Base-by-base conservation (phyloP, 2,113 vertebrate species). In the Morone chrysops region DNA sequence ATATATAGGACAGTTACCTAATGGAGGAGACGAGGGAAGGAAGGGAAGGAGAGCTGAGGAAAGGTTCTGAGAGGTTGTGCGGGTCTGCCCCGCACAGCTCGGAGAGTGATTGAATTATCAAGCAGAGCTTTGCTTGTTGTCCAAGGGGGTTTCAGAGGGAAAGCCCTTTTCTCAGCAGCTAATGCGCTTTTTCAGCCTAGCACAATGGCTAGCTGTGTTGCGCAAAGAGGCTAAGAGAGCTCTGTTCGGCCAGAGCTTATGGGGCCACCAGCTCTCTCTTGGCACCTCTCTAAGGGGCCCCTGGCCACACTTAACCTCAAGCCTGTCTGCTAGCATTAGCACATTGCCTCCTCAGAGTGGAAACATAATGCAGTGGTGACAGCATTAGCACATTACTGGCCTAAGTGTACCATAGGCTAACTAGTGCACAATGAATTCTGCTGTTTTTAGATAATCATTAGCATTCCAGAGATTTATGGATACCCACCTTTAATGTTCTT, bases 61-160 rank as follows among this genome's bases (percentile, higher is more conserved):
- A 61, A 68, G 54, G 77, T 79, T 69, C 61, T 0, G 16, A 77
- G 79, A 75, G 61, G 68, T 68, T 80, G 81, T 57, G 75, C 36
- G 16, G 83, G 78, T 89, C 83, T 59, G 83, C 73, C 71, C 82
- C 11, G 53, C 83, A 70, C 83, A 18, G 78, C 78, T 67, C 54
- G 8, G 67, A 81, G 80, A 92, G 88, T 87, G 92, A 94, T 94
- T 94, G 91, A 94, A 94, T 94, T 90, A 94, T 94, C 93, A 94
- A 90, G 92, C 84, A 80, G 82, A 89, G 92, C 90, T 92, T 92
- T 90, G 76, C 92, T 87, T 75, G 89, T 92, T 91, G 92, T 93
- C 88, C 86, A 81, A 62, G 87, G 89, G 86, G 74, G 66, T 84
- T 90, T 86, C 56, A 79, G 78, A 74, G 82, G 93, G 82, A 86